Evolutionary conservation across 2,888 invertebrate genomes (phyloP), one percentile per base, ranked within the genome.

Genomic region (Theristus sp.): DNA sequence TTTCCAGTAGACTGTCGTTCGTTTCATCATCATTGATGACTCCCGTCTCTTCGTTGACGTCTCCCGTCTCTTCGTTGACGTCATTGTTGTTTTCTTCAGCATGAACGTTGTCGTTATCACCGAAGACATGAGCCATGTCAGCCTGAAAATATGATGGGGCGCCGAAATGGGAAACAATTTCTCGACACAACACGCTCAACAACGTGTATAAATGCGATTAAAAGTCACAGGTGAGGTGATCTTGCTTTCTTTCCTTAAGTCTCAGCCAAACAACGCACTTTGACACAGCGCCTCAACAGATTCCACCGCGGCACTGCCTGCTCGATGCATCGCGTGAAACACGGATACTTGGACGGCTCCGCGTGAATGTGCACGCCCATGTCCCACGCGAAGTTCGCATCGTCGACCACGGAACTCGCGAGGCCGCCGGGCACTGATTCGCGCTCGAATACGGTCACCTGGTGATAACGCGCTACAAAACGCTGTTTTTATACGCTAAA

Each of bases 341-440:
- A 61, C 10, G 53, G 53, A 52, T 65, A 64, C 54, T 62, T 61
- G 3, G 61, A 59, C 6, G 61, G 56, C 2, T 49, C 59, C 20
- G 64, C 65, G 22, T 62, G 64, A 27, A 66, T 63, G 56, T 66
- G 66, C 13, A 66, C 64, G 13, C 66, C 66, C 24, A 67, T 47
- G 55, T 66, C 66, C 66, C 66, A 66, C 22, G 59, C 61, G 59
- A 66, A 66, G 20, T 66, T 66, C 24, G 61, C 46, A n/a, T 58
- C 56, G 57, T 66, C 66, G 25, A 61, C 61, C 20, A 66, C 57
- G 3, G 67, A 63, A 17, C 61, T 46, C 22, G 66, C 67, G 29
- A 66, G 59, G 20, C 66, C 66, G 22, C 66, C 66, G 3, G 63
- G 58, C 53, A 65, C 64, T 2, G 24, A 6, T 53, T 66, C 66